These are phyloP conservation scores for Rhizomys pruinosus DNA, from an alignment of 2,113 vertebrate genomes.

Conservation along the genomic window DNA sequence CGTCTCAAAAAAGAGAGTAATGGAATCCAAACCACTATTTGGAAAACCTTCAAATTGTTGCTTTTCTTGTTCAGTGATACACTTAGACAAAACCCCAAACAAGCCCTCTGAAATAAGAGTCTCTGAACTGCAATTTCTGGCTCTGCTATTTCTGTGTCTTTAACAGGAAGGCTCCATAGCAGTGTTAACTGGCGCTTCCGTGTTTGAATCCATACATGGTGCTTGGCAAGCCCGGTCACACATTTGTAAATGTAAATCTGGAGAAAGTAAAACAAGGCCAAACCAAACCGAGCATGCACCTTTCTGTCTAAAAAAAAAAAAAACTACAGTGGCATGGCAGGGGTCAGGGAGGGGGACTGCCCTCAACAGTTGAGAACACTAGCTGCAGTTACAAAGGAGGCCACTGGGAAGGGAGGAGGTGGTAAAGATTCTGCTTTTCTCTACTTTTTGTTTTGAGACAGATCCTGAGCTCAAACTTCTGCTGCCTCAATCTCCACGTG, in stretches of 20 bases:
- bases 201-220: constrained; percentile 31
- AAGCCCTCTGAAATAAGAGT: constrained; percentile 36
- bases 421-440: neutral
- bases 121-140: constrained; percentile 53
- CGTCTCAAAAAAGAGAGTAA: too few species aligned
- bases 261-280: constrained; percentile 33
- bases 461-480: neutral
- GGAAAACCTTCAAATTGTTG: constrained; percentile 66
- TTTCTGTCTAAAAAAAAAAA: neutral
- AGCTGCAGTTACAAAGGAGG: neutral
- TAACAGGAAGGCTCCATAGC: constrained; percentile 44
- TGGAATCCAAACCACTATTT: constrained; percentile 57
- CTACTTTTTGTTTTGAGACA: neutral
- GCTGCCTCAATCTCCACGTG: neutral
- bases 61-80: constrained; percentile 67
- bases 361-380: neutral
- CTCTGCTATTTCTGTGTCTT: constrained; percentile 18
- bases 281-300: neutral
- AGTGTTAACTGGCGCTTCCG: constrained; percentile 69
- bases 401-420: neutral
- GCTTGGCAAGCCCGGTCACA: constrained; percentile 44
- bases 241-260: constrained; percentile 59
- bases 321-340: too few species aligned
- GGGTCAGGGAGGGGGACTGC: neutral
- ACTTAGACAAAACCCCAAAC: constrained; percentile 48